A percentile compares a stretch with the other conserved stretches of the same genome.
These are phyloP conservation scores for Fulica atra DNA, from an alignment of 2,113 vertebrate species.

Conservation along the genomic window DNA sequence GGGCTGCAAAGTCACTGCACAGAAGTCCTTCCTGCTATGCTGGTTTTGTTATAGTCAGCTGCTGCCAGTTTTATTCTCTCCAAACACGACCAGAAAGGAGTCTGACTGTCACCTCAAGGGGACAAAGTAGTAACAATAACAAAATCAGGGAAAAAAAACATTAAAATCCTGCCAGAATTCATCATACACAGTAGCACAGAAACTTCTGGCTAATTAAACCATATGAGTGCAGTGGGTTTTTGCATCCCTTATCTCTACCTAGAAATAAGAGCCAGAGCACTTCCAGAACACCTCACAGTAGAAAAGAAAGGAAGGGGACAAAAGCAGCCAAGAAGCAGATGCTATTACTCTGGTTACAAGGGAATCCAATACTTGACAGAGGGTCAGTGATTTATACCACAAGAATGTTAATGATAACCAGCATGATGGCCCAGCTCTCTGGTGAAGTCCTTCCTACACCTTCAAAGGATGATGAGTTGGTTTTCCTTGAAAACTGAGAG, in stretches of 20 bases:
- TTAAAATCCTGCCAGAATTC: neutral
- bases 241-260: neutral
- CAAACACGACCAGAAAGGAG: neutral
- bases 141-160: neutral
- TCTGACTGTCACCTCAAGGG: neutral
- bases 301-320: neutral
- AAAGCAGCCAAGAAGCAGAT: slow-evolving; percentile 16
- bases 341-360: slow-evolving; percentile 11
- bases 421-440: neutral
- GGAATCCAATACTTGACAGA: slow-evolving; percentile 18
- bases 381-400: slow-evolving; percentile 38
- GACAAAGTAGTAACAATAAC: neutral
- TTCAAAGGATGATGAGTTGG: neutral
- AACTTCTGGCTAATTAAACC: neutral
- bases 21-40: neutral
- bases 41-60: neutral
- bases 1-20: neutral
- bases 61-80: neutral
- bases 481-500: neutral
- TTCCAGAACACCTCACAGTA: slow-evolving; percentile 7
- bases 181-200: neutral
- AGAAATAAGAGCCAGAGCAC: neutral
- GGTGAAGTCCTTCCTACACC: neutral
- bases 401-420: slow-evolving; percentile 49
- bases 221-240: neutral